Base-by-base conservation (phyloP, 2,888 invertebrate species). In the Leucania comma region DNA sequence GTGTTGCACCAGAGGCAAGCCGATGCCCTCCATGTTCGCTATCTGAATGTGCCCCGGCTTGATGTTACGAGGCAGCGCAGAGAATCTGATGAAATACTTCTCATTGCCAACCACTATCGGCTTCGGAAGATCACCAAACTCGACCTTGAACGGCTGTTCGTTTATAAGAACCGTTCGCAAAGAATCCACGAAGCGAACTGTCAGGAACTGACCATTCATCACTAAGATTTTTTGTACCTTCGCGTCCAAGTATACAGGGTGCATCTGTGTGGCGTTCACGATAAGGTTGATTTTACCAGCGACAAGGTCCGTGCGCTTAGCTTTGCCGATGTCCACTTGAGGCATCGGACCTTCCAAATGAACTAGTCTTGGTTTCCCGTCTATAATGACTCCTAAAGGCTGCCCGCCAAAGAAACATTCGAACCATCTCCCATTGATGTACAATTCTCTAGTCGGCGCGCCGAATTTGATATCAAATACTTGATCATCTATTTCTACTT, bases 351-450 rank as follows among this genome's bases (percentile, higher is more conserved):
- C 99, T 86, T 98, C 98, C 12, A 99, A 95, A 87, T 98, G 97
- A 1, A 99, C 96, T 57, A 97, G 95, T 75, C 98, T 97, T n/a
- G 97, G 96, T 75, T 97, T 97, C 1, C 98, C 98, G 71, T 98
- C 97, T 50, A 99, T 96, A 56, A 98, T 97, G 14, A 99, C 97
- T 1, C 97, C 97, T 60, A 98, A 97, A 0, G 98, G 97, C 58
- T 98, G 97, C 1, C 99, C 99, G 46, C 98, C 99, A 91, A 99
- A 99, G 92, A 98, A 98, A 86, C 99, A 98, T 90, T 99, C 99
- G 91, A 98, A 99, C 96, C 98, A 98, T 75, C 97, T 96, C 12
- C 98, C 98, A 90, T 99, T 98, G 60, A 99, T 97, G 87, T 97
- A 98, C 48, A 99, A 94, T 89, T 99, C 99, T 66, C 99, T 96